These are phyloP conservation scores for Percopsis transmontana DNA, from an alignment of 2,113 vertebrate genomes.

Conservation along the genomic window DNA sequence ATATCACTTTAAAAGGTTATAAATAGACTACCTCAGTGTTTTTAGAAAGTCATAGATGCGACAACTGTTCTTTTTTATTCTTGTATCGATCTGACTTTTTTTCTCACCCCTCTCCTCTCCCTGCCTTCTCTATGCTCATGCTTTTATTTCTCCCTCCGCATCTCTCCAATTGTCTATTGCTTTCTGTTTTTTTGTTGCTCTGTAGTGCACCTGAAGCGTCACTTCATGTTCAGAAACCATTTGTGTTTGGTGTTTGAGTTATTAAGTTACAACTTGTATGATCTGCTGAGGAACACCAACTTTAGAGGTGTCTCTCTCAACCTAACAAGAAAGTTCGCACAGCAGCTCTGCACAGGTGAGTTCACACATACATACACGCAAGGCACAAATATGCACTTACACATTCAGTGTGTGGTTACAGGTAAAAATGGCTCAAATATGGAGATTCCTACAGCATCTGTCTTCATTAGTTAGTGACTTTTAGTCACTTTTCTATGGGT, in stretches of 20 bases:
- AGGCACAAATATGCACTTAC: not conserved
- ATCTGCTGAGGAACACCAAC: slow-evolving; percentile 93
- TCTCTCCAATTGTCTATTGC: not conserved
- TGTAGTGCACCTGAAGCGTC: slow-evolving; percentile 92
- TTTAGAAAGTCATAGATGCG: too few species aligned
- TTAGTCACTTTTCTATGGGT: too few species aligned
- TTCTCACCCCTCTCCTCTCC: not conserved
- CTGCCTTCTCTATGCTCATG: not conserved
- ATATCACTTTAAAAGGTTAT: too few species aligned
- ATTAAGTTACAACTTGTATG: slow-evolving; percentile 94
- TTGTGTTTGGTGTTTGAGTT: slow-evolving; percentile 96
- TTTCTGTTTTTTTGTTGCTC: not conserved
- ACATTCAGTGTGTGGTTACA: not conserved
- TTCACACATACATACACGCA: not conserved
- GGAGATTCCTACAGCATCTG: too few species aligned
- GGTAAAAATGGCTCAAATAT: too few species aligned
- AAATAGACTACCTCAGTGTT: too few species aligned
- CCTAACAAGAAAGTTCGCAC: slow-evolving; percentile 92
- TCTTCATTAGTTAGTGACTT: too few species aligned
- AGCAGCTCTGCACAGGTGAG: slow-evolving; percentile 90
- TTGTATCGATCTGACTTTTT: too few species aligned
- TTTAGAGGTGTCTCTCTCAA: slow-evolving; percentile 94
- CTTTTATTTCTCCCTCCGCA: not conserved
- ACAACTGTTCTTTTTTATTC: too few species aligned
- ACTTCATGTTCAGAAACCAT: slow-evolving; percentile 98